Evolutionary conservation across 1,140 invertebrate genomes (phyloP).

Genomic region (Anastatus disparis): DNA sequence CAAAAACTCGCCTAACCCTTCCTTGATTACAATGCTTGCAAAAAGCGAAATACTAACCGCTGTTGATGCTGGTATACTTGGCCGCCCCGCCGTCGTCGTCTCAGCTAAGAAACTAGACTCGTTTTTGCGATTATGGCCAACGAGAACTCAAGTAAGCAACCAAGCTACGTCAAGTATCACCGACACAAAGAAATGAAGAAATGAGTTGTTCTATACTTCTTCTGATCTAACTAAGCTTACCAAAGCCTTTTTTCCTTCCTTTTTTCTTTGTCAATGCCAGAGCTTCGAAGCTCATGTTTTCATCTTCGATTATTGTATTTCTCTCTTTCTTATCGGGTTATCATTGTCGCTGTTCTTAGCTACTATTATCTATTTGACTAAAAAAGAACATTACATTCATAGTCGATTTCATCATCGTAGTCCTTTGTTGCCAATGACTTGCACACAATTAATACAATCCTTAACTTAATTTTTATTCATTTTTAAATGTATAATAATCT

Average conservation of each 20-base stretch:
- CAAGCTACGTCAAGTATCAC: conserved; percentile 38
- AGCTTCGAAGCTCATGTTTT: no score
- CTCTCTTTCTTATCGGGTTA: no score
- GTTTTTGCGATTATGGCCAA: conserved; percentile 59
- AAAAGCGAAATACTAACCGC: conserved; percentile 69
- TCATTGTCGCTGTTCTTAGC: conserved; percentile 14
- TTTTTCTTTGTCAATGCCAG: no score
- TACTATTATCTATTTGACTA: conserved; percentile 17
- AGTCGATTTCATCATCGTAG: not conserved
- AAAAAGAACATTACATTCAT: conserved; percentile 27
- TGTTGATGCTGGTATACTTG: conserved; percentile 44
- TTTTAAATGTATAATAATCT: no score
- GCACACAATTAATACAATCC: no score
- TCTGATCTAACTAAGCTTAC: no score
- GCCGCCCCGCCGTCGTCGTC: conserved; percentile 42
- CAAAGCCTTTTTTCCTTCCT: no score
- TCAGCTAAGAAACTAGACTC: conserved; percentile 68
- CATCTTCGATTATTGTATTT: no score
- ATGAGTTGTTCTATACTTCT: conserved; percentile 37
- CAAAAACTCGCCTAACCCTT: conserved; percentile 69
- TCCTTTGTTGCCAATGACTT: no score
- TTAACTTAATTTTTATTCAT: no score
- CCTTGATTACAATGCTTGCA: conserved; percentile 68
- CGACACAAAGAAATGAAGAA: conserved; percentile 42
- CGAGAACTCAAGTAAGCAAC: conserved; percentile 47